These are phyloP conservation scores for Mus spretus DNA, from an alignment of 2,797 vertebrate genomes.

Conservation along the genomic window DNA sequence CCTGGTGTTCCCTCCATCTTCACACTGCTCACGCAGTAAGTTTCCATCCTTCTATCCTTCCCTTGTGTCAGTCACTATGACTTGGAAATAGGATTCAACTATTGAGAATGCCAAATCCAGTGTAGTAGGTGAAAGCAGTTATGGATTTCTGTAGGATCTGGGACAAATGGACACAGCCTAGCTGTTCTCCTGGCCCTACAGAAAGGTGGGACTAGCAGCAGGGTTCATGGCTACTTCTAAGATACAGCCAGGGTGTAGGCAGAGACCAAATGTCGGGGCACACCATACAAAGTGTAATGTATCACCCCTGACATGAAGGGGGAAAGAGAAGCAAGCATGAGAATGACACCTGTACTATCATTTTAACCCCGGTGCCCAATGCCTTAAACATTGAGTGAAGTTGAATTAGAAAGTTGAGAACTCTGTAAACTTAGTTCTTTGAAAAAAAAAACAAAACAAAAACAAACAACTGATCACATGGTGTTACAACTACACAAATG, in stretches of 20 bases:
- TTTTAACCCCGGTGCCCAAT: slow-evolving; percentile 17
- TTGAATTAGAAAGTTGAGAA: neutral
- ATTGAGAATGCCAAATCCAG: neutral
- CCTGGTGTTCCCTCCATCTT: neutral
- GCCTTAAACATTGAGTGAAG: neutral
- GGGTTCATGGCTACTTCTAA: neutral
- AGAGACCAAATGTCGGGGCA: neutral
- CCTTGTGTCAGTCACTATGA: neutral
- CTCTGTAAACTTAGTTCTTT: neutral
- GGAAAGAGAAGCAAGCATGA: neutral
- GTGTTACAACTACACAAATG: neutral
- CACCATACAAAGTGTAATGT: neutral
- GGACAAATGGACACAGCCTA: neutral
- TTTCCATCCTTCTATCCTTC: neutral
- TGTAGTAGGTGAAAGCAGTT: neutral
- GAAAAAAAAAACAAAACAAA: neutral
- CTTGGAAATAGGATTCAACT: neutral
- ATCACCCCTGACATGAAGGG: neutral
- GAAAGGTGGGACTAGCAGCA: too few species aligned
- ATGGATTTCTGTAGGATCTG: neutral
- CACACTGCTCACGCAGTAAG: neutral
- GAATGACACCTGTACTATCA: neutral
- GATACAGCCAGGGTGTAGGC: neutral
- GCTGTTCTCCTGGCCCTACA: neutral
- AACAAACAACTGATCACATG: neutral